Evolutionary conservation across 2,888 invertebrate genomes (phyloP).

Genomic region (Habroteleia sp.): DNA sequence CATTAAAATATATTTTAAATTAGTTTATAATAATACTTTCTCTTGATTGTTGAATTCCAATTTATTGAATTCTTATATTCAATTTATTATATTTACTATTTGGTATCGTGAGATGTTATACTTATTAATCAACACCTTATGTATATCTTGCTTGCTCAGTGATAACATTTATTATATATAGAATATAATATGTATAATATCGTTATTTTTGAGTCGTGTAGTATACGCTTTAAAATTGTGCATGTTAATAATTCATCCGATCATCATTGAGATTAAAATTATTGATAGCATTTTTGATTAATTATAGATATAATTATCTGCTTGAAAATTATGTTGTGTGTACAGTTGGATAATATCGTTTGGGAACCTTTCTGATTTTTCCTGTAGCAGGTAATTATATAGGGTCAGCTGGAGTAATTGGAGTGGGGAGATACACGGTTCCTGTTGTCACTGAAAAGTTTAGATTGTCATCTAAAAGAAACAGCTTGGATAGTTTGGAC

Average conservation of each 20-base stretch:
- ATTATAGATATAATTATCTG: constrained; percentile 30
- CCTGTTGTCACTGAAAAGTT: constrained; percentile 40
- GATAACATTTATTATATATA: too few species aligned
- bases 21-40: too few species aligned
- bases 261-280: constrained; percentile 18
- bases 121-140: too few species aligned
- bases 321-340: constrained; percentile 15
- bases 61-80: too few species aligned
- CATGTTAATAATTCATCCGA: neutral
- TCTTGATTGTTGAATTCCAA: too few species aligned
- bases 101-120: too few species aligned
- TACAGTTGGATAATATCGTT: constrained; percentile 28
- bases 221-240: neutral
- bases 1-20: too few species aligned
- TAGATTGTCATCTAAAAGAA: constrained; percentile 26
- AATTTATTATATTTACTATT: too few species aligned
- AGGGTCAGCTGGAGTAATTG: constrained; percentile 41
- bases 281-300: constrained; percentile 22
- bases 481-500: constrained; percentile 7
- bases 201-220: too few species aligned
- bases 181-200: too few species aligned
- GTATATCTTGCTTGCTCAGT: too few species aligned
- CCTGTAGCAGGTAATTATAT: constrained; percentile 23
- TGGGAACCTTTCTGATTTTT: constrained; percentile 44
- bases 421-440: constrained; percentile 37